Percentiles rank a stretch among this genome's conserved stretches.
phyloP scores from a whole-genome alignment of 2,888 invertebrate species.

The Cotesia congregata region DNA sequence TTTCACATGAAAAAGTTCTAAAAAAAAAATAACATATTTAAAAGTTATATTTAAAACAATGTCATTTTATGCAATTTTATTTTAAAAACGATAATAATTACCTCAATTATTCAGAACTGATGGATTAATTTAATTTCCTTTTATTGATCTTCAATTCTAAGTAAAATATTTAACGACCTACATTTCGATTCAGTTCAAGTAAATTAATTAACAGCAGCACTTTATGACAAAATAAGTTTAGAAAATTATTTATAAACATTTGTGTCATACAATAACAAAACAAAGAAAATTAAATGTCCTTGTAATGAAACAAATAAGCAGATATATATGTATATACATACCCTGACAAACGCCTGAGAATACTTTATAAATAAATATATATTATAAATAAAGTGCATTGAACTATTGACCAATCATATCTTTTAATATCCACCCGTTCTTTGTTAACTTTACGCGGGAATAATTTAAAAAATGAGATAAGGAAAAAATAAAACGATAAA shows the following conservation, averaged over 20 bases:
- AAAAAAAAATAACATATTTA: no score
- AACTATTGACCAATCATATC: conserved; percentile 24
- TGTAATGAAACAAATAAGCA: not conserved
- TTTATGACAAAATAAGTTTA: not conserved
- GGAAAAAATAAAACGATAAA: not conserved
- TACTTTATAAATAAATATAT: not conserved
- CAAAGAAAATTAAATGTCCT: not conserved
- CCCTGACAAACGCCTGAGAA: not conserved
- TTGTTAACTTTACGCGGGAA: not conserved
- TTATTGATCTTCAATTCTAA: not conserved
- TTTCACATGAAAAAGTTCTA: no score
- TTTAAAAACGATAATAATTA: not conserved
- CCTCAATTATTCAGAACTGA: not conserved
- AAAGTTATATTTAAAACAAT: no score
- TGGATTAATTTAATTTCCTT: not conserved
- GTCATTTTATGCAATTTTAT: not conserved
- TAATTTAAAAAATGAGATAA: not conserved
- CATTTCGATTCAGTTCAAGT: not conserved
- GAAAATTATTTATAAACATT: not conserved
- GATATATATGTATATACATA: not conserved
- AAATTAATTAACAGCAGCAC: not conserved
- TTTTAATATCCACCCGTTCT: not conserved
- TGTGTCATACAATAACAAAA: not conserved
- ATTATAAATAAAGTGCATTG: conserved; percentile 5
- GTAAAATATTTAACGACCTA: not conserved